Conservation (phyloP, 1,140 invertebrate species). For the Drosophila bifasciata region DNA sequence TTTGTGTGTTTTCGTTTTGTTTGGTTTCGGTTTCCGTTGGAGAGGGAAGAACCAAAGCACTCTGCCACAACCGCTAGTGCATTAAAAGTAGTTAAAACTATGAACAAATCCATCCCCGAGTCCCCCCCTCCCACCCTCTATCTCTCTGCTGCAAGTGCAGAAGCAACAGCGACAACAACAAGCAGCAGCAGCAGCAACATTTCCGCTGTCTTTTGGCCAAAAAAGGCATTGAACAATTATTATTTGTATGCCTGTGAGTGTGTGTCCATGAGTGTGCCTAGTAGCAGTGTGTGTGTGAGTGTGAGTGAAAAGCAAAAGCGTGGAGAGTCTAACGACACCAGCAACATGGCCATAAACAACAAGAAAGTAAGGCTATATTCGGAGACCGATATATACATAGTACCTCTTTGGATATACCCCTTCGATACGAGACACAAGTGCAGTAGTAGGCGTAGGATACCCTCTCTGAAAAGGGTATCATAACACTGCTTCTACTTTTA, state of each 20-base stretch:
- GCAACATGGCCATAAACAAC: conserved; percentile 26
- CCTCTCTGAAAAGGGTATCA: neutral
- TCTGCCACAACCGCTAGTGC: conserved; percentile 15
- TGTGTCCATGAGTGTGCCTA: conserved; percentile 3
- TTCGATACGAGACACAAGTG: too few species aligned
- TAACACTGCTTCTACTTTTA: neutral
- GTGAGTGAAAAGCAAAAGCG: conserved; percentile 54
- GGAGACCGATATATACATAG: too few species aligned
- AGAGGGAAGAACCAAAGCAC: conserved; percentile 6
- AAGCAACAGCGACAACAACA: conserved; percentile 14
- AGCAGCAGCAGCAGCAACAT: conserved; percentile 16
- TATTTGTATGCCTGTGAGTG: neutral
- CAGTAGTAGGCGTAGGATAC: too few species aligned
- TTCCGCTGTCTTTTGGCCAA: conserved; percentile 64
- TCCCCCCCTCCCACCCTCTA: conserved; percentile 8
- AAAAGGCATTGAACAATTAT: conserved; percentile 73
- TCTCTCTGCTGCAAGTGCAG: conserved; percentile 31
- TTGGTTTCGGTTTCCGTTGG: conserved; percentile 44
- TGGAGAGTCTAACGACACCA: conserved; percentile 18
- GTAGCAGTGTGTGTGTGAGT: conserved; percentile 7
- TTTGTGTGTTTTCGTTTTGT: conserved; percentile 52
- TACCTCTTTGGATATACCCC: too few species aligned
- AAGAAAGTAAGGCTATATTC: conserved; percentile 39
- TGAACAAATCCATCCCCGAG: conserved; percentile 30
- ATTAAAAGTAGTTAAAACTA: conserved; percentile 41